Percentiles rank a stretch among this genome's conserved stretches.
phyloP scores from a whole-genome alignment of 2,888 invertebrate genomes.

The Cerceris ruficornis region DNA sequence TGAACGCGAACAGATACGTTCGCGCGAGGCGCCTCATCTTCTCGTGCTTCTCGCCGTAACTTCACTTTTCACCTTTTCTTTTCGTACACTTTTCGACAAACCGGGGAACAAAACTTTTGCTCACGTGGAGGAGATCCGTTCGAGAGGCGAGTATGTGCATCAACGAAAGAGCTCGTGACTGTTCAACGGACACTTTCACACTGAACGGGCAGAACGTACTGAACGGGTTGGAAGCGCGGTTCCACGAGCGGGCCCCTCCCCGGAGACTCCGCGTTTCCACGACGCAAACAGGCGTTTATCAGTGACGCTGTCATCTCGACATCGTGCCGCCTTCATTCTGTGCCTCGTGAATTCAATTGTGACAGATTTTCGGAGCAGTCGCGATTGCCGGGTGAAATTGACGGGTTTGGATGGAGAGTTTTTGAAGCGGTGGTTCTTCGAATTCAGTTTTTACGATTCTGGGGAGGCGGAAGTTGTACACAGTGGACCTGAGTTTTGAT shows the following conservation, averaged over 20 bases:
- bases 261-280: slow-evolving; percentile 23
- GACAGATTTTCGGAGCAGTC: not conserved
- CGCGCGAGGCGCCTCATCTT: slow-evolving; percentile 28
- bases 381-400: no score
- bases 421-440: no score
- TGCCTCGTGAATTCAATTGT: not conserved
- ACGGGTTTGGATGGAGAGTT: no score
- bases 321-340: slow-evolving; percentile 27
- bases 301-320: slow-evolving; percentile 50
- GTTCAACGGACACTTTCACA: slow-evolving; percentile 47
- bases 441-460: no score
- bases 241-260: slow-evolving; percentile 57
- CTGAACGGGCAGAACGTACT: slow-evolving; percentile 32
- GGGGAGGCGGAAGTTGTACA: no score
- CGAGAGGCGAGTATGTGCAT: not conserved
- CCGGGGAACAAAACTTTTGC: not conserved
- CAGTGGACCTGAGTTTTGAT: no score
- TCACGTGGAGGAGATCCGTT: not conserved
- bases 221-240: slow-evolving; percentile 17
- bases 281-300: slow-evolving; percentile 45
- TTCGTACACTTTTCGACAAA: slow-evolving; percentile 27
- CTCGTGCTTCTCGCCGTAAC: not conserved
- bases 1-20: slow-evolving; percentile 1
- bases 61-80: slow-evolving; percentile 1
- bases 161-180: slow-evolving; percentile 3